A percentile compares a stretch with the other conserved stretches of the same genome.
Conservation (phyloP, 1,140 invertebrate species). For the Trichogramma pretiosum region DNA sequence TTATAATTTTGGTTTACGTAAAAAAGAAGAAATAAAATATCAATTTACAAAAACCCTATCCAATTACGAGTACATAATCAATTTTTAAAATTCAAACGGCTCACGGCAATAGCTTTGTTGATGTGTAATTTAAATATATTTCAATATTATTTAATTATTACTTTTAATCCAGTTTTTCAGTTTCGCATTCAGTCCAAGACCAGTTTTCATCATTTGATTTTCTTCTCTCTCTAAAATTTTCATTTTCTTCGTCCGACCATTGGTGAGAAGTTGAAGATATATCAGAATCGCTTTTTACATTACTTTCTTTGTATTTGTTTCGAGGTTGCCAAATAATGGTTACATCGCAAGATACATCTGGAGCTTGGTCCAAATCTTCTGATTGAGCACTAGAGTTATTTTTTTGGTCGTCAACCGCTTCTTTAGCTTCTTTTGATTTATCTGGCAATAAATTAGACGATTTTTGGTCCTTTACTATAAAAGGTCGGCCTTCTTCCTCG, state of each 20-base stretch:
- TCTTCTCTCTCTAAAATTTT: conserved; percentile 17
- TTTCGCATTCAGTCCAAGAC: conserved; percentile 31
- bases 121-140: no score
- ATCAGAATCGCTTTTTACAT: conserved; percentile 16
- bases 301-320: conserved; percentile 17
- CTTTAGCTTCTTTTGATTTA: conserved; percentile 17
- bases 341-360: conserved; percentile 18
- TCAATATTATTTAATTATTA: no score
- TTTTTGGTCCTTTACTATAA: conserved; percentile 31
- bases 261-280: conserved; percentile 19
- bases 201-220: conserved; percentile 29
- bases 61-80: no score
- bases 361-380: conserved; percentile 1
- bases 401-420: conserved; percentile 10
- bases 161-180: neutral
- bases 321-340: conserved; percentile 20
- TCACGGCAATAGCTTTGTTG: no score
- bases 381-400: conserved; percentile 13
- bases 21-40: no score
- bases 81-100: no score
- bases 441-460: conserved; percentile 13
- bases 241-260: conserved; percentile 27
- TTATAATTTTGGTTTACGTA: no score
- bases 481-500: conserved; percentile 38
- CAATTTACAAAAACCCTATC: no score